Evolutionary conservation across 35 echinoderm and acorn worm species (phyloP).

Genomic region (Eucidaris tribuloides): DNA sequence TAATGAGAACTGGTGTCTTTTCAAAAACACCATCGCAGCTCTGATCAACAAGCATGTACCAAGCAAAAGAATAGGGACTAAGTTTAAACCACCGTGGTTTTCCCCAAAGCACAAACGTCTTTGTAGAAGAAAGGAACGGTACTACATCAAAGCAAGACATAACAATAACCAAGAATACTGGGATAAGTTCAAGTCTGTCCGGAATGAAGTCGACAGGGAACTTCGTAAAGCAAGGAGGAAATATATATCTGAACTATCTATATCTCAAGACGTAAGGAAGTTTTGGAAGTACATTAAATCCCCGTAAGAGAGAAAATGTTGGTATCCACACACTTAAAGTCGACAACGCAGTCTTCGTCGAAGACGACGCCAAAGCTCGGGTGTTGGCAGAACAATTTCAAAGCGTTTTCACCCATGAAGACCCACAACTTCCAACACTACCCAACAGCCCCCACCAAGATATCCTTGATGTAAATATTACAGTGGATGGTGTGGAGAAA

Average conservation of each 20-base stretch:
- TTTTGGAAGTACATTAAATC: too few relatives aligned
- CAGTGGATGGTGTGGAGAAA: not conserved
- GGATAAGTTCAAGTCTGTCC: too few relatives aligned
- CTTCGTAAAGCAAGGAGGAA: too few relatives aligned
- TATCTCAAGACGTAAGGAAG: too few relatives aligned
- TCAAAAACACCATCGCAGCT: not conserved
- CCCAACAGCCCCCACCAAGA: not conserved
- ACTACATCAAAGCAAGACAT: not conserved
- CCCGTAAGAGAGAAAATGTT: not conserved
- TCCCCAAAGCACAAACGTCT: not conserved
- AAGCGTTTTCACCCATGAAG: constrained; percentile 9
- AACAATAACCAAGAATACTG: too few relatives aligned
- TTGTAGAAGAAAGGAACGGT: not conserved
- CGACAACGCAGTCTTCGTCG: not conserved
- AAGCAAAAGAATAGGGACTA: not conserved
- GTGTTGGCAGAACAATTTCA: not conserved
- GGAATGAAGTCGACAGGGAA: too few relatives aligned
- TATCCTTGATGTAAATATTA: not conserved
- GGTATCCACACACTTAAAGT: not conserved
- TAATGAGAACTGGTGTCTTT: not conserved
- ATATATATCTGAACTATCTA: too few relatives aligned
- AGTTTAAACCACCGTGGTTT: not conserved
- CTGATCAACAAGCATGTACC: not conserved
- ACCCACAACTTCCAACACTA: not conserved
- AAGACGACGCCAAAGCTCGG: constrained; percentile 7